phyloP scores from a whole-genome alignment of 2,113 vertebrate genomes.

The Cromileptes altivelis region DNA sequence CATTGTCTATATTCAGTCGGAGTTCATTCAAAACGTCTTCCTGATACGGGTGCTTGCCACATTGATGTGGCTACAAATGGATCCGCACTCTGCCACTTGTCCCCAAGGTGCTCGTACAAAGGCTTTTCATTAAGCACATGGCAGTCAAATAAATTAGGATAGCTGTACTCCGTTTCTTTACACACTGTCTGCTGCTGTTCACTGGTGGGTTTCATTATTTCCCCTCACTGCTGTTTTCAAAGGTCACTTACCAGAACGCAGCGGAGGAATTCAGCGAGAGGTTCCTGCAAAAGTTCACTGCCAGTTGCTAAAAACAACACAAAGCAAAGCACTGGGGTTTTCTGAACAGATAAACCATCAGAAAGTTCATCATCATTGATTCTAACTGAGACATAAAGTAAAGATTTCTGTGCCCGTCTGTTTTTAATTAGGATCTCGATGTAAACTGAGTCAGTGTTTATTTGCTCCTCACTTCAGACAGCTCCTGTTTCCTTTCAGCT shows the following conservation, averaged over 20 bases:
- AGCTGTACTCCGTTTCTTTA: constrained; percentile 11
- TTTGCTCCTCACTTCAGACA: neutral
- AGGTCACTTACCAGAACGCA: constrained; percentile 31
- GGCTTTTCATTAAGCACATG: constrained; percentile 42
- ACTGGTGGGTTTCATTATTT: constrained; percentile 41
- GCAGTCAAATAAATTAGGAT: constrained; percentile 19
- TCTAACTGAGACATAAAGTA: neutral
- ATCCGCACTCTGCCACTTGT: constrained; percentile 25
- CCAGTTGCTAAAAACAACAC: neutral
- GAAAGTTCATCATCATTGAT: constrained; percentile 16
- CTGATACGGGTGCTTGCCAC: neutral
- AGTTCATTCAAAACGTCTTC: neutral
- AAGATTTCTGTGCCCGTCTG: neutral
- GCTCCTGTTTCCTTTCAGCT: constrained; percentile 21
- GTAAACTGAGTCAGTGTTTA: neutral
- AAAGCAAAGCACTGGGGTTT: neutral
- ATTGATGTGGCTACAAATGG: constrained; percentile 32
- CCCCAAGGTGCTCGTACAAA: constrained; percentile 21
- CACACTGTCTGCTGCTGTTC: constrained; percentile 23
- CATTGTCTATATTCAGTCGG: neutral
- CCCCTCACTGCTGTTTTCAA: constrained; percentile 19
- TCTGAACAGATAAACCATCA: neutral
- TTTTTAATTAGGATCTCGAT: constrained; percentile 26
- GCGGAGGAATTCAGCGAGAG: constrained; percentile 20
- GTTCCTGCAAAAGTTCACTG: neutral